Base-by-base conservation (phyloP, 2,797 vertebrate genomes). In the Lophotriccus pileatus region DNA sequence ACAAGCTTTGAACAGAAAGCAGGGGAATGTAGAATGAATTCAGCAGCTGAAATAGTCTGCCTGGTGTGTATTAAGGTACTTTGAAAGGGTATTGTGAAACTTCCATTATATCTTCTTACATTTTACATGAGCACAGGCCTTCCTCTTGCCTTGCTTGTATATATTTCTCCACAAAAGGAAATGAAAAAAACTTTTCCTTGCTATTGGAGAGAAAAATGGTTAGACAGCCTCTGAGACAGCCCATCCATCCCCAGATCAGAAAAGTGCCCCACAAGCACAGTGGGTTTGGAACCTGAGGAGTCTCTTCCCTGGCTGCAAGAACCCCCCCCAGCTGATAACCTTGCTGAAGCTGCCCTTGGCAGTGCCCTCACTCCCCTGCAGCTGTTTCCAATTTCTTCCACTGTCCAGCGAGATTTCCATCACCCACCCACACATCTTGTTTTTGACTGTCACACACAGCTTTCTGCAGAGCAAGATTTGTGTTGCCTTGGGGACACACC, bases 81-180 rank as follows among this genome's bases (percentile, higher is more conserved):
- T 88, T 93, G 94, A 93, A 96, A 93, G 37, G 70, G 66, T 58
- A 93, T 92, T 94, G 94, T 97, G 82, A 80, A 94, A 90, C n/a
- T 94, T 90, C 81, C 92, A 95, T 96, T 96, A 87, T 83, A 83
- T 52, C 84, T 95, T 89, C 84, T 44, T 96, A 47, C 84, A 95
- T 95, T 96, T 94, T 95, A 91, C 92, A 94, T 96, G 94, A 96
- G 94, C 84, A 34, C 47, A 92, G 69, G 46, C 68, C 59, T 89
- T 94, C 62, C 58, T 89, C 62, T 73, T 68, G 76, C 89, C 64
- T 66, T 37, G 25, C 75, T 95, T 89, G 78, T 89, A 25, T 78
- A 39, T 79, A 64, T 81, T 74, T 53, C 85, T 63, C 39, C 75
- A 80, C 89, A 90, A 85, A 92, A 93, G 49, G 64, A 82, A 93